phyloP scores from a whole-genome alignment of 2,888 invertebrate species.

The Pachymerium ferrugineum region DNA sequence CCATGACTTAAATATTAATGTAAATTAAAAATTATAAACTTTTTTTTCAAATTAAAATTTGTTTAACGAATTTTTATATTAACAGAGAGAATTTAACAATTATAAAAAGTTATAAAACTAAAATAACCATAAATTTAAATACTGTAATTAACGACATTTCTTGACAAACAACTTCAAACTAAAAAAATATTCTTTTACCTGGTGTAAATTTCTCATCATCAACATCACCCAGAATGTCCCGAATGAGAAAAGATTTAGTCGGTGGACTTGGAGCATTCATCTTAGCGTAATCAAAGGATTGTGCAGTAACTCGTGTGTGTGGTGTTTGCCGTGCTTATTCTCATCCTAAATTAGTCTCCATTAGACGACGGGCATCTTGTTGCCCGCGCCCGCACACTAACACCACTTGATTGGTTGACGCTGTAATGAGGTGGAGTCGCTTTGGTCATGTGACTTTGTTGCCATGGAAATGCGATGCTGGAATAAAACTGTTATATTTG shows the following conservation, averaged over 20 bases:
- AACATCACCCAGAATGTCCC: conserved; percentile 29
- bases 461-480: neutral
- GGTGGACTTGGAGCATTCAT: neutral
- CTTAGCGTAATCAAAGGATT: neutral
- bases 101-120: neutral
- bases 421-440: conserved; percentile 8
- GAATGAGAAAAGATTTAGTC: conserved; percentile 30
- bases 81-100: neutral
- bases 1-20: too few relatives aligned
- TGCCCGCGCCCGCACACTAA: neutral
- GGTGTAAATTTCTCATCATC: neutral
- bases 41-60: neutral
- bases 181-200: neutral
- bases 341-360: neutral
- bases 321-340: neutral
- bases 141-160: too few relatives aligned
- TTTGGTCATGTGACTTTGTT: neutral
- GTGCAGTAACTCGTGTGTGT: neutral
- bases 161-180: neutral
- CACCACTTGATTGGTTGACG: conserved; percentile 6
- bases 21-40: neutral
- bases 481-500: neutral
- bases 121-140: too few relatives aligned
- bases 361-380: neutral
- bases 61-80: neutral